Conservation (phyloP, 2,888 invertebrate genomes). For the Sphinx pinastri region DNA sequence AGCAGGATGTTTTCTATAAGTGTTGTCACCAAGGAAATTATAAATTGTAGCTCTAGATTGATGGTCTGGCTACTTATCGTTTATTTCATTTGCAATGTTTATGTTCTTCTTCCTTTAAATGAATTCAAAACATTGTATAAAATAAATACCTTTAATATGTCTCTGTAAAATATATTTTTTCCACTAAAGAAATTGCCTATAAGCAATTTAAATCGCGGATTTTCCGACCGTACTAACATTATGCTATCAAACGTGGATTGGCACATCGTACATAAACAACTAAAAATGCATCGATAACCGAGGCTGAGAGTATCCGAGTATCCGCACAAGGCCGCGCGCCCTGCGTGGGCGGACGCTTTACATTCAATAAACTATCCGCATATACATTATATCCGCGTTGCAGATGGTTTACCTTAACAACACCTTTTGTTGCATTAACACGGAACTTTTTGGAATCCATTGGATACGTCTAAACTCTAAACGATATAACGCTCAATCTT, state of each 20-base stretch:
- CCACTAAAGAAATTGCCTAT: no score
- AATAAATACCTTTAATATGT: no score
- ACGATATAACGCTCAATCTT: no score
- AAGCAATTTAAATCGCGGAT: not conserved
- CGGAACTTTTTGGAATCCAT: not conserved
- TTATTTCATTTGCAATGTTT: no score
- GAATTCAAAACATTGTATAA: no score
- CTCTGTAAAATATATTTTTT: no score
- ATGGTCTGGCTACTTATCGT: no score
- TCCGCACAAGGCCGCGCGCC: constrained; percentile 22
- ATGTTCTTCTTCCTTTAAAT: no score
- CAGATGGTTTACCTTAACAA: constrained; percentile 1
- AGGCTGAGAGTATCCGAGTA: constrained; percentile 2
- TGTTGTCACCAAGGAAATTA: no score
- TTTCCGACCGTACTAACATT: not conserved
- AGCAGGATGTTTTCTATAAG: no score
- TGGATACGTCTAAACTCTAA: not conserved
- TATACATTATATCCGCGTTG: constrained; percentile 22
- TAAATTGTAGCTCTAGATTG: no score
- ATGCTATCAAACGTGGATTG: constrained; percentile 21
- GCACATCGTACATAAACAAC: constrained; percentile 24
- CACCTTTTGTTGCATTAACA: not conserved
- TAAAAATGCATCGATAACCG: constrained; percentile 26
- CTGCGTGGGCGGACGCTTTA: constrained; percentile 26
- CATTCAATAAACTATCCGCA: constrained; percentile 25